A percentile compares a stretch with the other conserved stretches of the same genome.
These are phyloP conservation scores for Chymomyza caudatula DNA, from an alignment of 2,888 invertebrate species.

Conservation along the genomic window DNA sequence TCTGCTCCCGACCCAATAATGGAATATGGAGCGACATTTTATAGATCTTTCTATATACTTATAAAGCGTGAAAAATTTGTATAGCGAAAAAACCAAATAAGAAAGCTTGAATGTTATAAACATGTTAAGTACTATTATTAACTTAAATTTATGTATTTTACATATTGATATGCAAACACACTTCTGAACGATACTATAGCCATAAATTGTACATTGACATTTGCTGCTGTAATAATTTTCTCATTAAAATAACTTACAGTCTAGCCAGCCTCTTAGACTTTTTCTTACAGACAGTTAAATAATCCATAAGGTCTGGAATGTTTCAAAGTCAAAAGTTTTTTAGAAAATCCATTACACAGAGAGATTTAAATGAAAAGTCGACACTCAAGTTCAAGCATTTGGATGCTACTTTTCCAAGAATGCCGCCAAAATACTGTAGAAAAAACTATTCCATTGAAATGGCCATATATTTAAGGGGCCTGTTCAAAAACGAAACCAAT, in stretches of 20 bases:
- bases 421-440: conserved; percentile 17
- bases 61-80: no score
- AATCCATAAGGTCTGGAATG: background rate
- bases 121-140: no score
- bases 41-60: no score
- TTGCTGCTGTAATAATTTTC: background rate
- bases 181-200: background rate
- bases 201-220: background rate
- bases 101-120: no score
- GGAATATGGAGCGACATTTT: no score
- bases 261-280: background rate
- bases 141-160: no score
- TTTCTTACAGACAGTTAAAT: background rate
- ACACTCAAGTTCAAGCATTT: conserved; percentile 15
- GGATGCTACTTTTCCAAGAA: background rate
- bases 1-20: no score
- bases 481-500: conserved; percentile 28
- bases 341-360: background rate
- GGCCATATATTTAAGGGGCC: conserved; percentile 35
- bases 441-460: conserved; percentile 43
- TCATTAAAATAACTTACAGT: background rate
- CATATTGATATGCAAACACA: no score
- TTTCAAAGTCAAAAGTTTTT: background rate
- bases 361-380: conserved; percentile 16
- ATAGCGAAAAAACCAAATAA: no score